Evolutionary conservation across 2,113 vertebrate genomes (phyloP).

Genomic region (Ornithorhynchus anatinus): DNA sequence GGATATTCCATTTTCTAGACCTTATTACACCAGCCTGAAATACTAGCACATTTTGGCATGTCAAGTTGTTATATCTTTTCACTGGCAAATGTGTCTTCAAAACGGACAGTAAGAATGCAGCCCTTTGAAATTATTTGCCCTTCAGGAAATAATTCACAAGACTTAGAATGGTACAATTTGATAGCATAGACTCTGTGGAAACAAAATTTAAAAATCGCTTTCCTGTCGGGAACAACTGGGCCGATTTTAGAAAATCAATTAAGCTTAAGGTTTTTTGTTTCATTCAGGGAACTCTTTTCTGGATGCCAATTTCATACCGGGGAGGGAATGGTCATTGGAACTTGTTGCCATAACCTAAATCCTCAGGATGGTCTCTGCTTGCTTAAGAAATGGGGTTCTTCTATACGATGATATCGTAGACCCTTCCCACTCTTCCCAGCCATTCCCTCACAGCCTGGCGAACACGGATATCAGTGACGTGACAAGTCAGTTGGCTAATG

Average conservation of each 20-base stretch:
- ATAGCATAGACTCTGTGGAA: constrained; percentile 6
- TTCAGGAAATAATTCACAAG: constrained; percentile 14
- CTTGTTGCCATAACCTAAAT: constrained; percentile 25
- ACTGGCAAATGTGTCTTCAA: not conserved
- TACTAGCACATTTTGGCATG: constrained; percentile 39
- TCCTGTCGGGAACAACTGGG: not conserved
- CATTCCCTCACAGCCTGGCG: constrained; percentile 93
- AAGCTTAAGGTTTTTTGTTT: not conserved
- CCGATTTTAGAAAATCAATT: not conserved
- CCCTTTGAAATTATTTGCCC: not conserved
- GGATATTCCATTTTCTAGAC: constrained; percentile 2
- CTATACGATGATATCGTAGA: constrained; percentile 89
- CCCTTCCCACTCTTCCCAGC: constrained; percentile 89
- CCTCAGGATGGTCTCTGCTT: not conserved
- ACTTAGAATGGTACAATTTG: constrained; percentile 17
- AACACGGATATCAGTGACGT: constrained; percentile 88
- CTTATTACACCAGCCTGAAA: constrained; percentile 23
- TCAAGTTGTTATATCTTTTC: constrained; percentile 16
- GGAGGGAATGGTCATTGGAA: no score
- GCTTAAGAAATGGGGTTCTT: not conserved
- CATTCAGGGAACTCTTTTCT: not conserved
- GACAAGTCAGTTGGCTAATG: constrained; percentile 95
- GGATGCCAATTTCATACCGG: not conserved
- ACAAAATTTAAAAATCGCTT: not conserved
- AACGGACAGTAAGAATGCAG: not conserved